Base-by-base conservation (phyloP, 2,113 vertebrate species). In the Phocoena phocoena region DNA sequence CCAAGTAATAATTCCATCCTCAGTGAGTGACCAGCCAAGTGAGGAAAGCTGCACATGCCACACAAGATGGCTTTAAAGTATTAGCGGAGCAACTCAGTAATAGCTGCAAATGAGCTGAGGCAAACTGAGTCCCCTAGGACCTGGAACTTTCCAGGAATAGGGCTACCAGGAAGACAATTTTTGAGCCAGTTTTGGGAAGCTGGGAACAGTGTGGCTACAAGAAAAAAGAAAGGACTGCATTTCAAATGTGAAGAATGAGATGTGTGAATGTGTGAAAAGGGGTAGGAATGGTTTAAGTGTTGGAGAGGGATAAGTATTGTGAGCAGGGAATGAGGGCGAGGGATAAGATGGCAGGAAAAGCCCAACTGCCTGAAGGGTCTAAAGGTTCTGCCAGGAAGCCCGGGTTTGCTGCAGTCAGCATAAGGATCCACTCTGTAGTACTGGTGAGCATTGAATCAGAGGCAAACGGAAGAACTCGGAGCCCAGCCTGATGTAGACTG, bases 131-230 rank as follows among this genome's bases (percentile, higher is more conserved):
- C 25, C 18, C 60, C 73, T 12, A 25, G 70, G 26, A 44, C 44
- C 47, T 47, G 58, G 38, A 21, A 70, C 62, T 73, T 31, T n/a
- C 20, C 5, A 41, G 62, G 36, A 73, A 50, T 50, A 65, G 36
- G 53, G 83, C 20, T 31, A 71, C 33, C 8, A 41, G 65, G 79
- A 92, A 71, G 89, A 67, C 50, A 12, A 2, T 50, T 77, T 53
- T 63, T 89, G 85, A 94, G 36, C 58, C 70, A 36, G 41, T 33
- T 80, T 55, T 85, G 92, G 53, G 68, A 77, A 97, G 84, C 44
- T 58, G 36, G 68, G 77, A 17, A 31, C 33, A 60, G 41, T 50
- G 36, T 12, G 14, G 47, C 91, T 84, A 44, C 31, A 41, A 47
- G 33, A 41, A 26, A 58, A 79, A 58, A 60, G 25, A 62, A 53